Evolutionary conservation across 1,140 invertebrate species (phyloP), one percentile per base, ranked within the genome.

Genomic region (Brachionus koreanus): DNA sequence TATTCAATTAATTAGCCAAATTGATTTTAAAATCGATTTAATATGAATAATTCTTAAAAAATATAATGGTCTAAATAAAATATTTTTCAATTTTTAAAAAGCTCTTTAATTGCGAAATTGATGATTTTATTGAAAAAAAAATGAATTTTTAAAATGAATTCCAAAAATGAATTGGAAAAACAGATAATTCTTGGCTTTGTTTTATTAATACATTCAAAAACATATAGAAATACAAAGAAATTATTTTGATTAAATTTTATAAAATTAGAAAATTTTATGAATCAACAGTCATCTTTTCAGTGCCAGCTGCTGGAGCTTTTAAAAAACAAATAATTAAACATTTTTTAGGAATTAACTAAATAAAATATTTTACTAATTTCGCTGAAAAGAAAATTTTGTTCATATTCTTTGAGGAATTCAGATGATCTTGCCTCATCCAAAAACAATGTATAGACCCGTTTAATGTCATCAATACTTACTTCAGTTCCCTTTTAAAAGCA

Each of bases 361-460:
- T 13, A 23, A 23, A 74, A 46, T 25, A n/a, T 74, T 6, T 61
- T 61, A 61, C 76, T 13, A 39, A 79, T 79, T 79, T 79, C 76
- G 19, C 63, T 93, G 86, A 96, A 97, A 92, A 98, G 94, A 86
- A 96, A 98, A 86, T 96, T 93, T 85, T 96, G 92, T 86, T 98
- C 95, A 87, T 97, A 97, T 88, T 98, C 95, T 86, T 95, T 95
- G 0, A 99, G 90, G 88, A 95, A 97, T 87, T 96, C 93, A 74
- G 93, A 92, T 0, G 96, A 98, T 79, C 97, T 90, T 82, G 92
- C 92, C 89, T 97, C 95, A 88, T 99, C 97, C 69, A 97, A 89
- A 87, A 99, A 99, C 43, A 99, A 86, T 0, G 93, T 92, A 88
- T 98, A 98, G 0, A 96, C 96, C 84, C 94, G 92, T 88, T 96